Evolutionary conservation across 2,113 vertebrate species (phyloP).

Genomic region (Sigmodon hispidus): DNA sequence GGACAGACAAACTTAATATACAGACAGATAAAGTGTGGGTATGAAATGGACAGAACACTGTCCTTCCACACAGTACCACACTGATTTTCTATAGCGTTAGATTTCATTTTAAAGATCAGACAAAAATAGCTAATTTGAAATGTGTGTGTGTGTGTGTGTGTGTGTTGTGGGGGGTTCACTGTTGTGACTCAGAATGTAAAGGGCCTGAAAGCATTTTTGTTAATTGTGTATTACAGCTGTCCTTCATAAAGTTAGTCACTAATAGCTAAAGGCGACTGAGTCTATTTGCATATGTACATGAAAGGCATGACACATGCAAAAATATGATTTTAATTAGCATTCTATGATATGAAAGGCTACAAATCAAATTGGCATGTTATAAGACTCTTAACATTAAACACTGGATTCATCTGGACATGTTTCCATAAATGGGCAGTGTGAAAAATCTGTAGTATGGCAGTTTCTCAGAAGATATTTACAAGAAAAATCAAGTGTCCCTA

Average conservation of each 20-base stretch:
- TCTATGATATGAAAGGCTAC: slow-evolving; percentile 94
- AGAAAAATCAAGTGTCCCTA: slow-evolving; percentile 72
- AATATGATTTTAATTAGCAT: slow-evolving; percentile 99
- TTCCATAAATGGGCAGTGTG: slow-evolving; percentile 84
- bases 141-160: slow-evolving; percentile 58
- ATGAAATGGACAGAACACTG: not conserved
- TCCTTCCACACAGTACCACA: slow-evolving; percentile 59
- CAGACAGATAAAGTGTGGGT: too few species aligned
- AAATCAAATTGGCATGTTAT: slow-evolving; percentile 98
- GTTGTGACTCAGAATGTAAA: slow-evolving; percentile 91
- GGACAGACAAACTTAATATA: slow-evolving; percentile 65
- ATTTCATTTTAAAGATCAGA: slow-evolving; percentile 79
- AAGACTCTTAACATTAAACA: slow-evolving; percentile 92
- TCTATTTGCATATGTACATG: slow-evolving; percentile 97
- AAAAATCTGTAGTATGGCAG: slow-evolving; percentile 67
- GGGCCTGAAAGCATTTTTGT: slow-evolving; percentile 97
- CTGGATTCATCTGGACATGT: slow-evolving; percentile 91
- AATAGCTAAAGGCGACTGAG: slow-evolving; percentile 97
- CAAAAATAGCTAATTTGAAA: slow-evolving; percentile 82
- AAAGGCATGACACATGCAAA: slow-evolving; percentile 98
- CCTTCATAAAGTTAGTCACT: slow-evolving; percentile 99
- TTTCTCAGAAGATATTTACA: slow-evolving; percentile 53
- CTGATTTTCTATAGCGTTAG: slow-evolving; percentile 81
- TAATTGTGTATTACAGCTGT: slow-evolving; percentile 99
- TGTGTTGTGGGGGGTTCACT: slow-evolving; percentile 76